Conservation (phyloP, 2,113 vertebrate species). For the Brachyhypopomus gauderio region DNA sequence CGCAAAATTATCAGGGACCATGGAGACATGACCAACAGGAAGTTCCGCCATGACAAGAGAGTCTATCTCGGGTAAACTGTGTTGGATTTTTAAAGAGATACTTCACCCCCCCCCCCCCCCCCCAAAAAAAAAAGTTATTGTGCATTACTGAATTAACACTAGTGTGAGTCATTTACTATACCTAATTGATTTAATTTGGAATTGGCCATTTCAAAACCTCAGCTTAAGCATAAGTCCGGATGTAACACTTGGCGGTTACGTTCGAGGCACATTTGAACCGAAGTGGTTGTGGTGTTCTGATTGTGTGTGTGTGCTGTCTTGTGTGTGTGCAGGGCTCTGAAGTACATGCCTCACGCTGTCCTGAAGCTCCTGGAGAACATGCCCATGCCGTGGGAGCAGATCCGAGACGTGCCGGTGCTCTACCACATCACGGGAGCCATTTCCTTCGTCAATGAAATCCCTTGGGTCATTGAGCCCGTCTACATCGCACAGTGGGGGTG, state of each 20-base stretch:
- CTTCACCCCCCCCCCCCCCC: too few species aligned
- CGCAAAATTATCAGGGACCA: slow-evolving; percentile 98
- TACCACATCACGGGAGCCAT: slow-evolving; percentile 99
- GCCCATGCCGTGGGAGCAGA: slow-evolving; percentile 99
- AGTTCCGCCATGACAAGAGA: slow-evolving; percentile 97
- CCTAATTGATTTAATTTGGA: background rate
- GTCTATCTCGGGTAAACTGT: slow-evolving; percentile 92
- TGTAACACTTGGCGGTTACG: too few species aligned
- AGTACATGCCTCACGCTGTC: slow-evolving; percentile 98
- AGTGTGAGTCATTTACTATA: background rate
- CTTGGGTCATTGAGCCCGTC: slow-evolving; percentile 98
- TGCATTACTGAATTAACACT: background rate
- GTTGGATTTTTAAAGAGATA: slow-evolving; percentile 66
- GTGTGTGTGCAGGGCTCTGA: slow-evolving; percentile 84
- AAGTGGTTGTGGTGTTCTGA: background rate
- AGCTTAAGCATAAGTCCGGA: too few species aligned
- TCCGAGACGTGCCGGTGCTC: slow-evolving; percentile 92
- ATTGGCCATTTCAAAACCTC: too few species aligned
- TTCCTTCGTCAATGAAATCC: slow-evolving; percentile 98
- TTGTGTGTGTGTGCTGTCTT: background rate
- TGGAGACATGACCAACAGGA: slow-evolving; percentile 98
- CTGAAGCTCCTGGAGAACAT: slow-evolving; percentile 98
- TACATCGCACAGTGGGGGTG: slow-evolving; percentile 99
- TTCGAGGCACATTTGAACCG: too few species aligned
- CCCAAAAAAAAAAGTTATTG: background rate